A percentile compares a stretch with the other conserved stretches of the same genome.
These are phyloP conservation scores for Dromas ardeola DNA, from an alignment of 2,113 vertebrate species.

Conservation along the genomic window DNA sequence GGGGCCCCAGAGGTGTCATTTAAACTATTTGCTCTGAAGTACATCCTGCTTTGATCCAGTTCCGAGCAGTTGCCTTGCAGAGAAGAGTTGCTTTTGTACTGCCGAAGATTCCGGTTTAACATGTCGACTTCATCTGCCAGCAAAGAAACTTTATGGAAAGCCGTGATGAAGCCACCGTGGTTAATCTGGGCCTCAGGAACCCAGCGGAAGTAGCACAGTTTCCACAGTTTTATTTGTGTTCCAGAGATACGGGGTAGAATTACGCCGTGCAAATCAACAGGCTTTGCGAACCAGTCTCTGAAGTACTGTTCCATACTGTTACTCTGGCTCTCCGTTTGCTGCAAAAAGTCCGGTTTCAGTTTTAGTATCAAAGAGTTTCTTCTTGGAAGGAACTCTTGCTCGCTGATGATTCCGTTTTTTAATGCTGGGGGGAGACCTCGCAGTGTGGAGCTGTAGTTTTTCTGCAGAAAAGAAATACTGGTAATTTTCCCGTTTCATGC, in stretches of 20 bases:
- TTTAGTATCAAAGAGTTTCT: slow-evolving; percentile 85
- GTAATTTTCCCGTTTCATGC: not conserved
- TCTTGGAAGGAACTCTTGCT: slow-evolving; percentile 78
- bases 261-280: slow-evolving; percentile 82
- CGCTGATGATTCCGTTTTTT: slow-evolving; percentile 81
- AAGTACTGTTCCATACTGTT: slow-evolving; percentile 84
- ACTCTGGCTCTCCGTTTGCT: slow-evolving; percentile 60
- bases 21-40: slow-evolving; percentile 79
- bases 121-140: slow-evolving; percentile 90
- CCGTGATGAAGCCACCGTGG: slow-evolving; percentile 82
- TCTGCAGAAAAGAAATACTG: slow-evolving; percentile 72
- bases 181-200: slow-evolving; percentile 91
- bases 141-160: slow-evolving; percentile 86
- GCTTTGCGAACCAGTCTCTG: slow-evolving; percentile 86
- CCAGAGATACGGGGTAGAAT: slow-evolving; percentile 85
- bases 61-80: slow-evolving; percentile 49
- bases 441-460: slow-evolving; percentile 88
- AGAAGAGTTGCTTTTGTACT: slow-evolving; percentile 73
- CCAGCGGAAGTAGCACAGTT: slow-evolving; percentile 96
- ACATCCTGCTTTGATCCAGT: slow-evolving; percentile 84
- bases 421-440: slow-evolving; percentile 78
- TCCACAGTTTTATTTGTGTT: slow-evolving; percentile 90
- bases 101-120: slow-evolving; percentile 83
- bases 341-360: slow-evolving; percentile 77
- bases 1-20: slow-evolving; percentile 65